Base-by-base conservation (phyloP, 2,797 vertebrate species). In the Pseudochaenichthys georgianus region DNA sequence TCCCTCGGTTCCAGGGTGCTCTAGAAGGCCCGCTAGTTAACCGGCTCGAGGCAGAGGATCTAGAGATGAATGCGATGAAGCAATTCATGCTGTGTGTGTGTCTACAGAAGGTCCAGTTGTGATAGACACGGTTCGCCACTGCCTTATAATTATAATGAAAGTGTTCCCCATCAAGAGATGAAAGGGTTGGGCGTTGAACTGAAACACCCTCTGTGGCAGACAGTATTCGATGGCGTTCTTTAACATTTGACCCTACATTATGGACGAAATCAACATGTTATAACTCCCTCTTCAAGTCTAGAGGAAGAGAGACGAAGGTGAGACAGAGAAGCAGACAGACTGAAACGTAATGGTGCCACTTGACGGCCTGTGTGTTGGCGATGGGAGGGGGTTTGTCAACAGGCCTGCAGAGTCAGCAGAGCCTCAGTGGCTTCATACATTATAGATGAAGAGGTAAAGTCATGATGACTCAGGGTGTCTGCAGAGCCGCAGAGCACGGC, bases 391-490 rank as follows among this genome's bases (percentile, higher is more conserved):
- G 59, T 58, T 59, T 69, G 63, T 72, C 67, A 66, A 51, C 67
- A 53, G 48, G 23, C 67, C 62, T 59, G 80, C 64, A 34, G 59
- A 77, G 46, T 85, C 84, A 83, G 84, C 81, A 68, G 48, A 41
- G 64, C 78, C 42, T 38, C 17, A 0, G 17, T 71, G 0, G 34
- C 11, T 61, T 79, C 72, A 75, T 78, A 45, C 57, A 84, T 87
- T 51, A 79, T 69, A 51, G 73, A 84, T 77, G 75, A 84, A 68
- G 58, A 69, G 75, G 65, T 46, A 60, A 76, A 75, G 2, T 1
- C 43, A 10, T 62, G 69, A 82, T 69, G 82, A 64, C 63, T 58
- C 45, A 55, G 64, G 73, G 72, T 62, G 81, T 81, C 62, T 59
- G 19, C 15, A 70, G 3, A 59, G 31, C n/a, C 64, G 34, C 43